Evolutionary conservation across 2,797 vertebrate species (phyloP).

Genomic region (Sternotherus odoratus): DNA sequence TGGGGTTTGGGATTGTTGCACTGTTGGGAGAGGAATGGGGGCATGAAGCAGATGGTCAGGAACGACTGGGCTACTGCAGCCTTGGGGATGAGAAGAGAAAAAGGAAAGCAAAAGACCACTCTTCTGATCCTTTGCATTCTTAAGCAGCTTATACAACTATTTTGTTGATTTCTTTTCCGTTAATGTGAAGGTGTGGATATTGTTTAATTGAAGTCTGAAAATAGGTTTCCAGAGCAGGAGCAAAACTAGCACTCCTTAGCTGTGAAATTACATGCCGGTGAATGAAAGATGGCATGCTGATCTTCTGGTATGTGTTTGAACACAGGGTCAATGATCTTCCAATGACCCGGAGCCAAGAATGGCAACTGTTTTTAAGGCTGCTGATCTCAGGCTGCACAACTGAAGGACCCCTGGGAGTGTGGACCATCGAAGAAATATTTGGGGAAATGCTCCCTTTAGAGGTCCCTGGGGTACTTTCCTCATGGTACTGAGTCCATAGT

Average conservation of each 20-base stretch:
- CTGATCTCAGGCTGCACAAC: not conserved
- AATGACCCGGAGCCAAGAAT: not conserved
- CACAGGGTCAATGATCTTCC: not conserved
- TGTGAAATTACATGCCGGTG: not conserved
- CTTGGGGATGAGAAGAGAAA: not conserved
- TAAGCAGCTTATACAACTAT: not conserved
- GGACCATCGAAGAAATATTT: not conserved
- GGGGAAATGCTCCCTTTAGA: not conserved
- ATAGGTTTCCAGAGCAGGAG: not conserved
- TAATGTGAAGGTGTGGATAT: not conserved
- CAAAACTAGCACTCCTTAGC: not conserved
- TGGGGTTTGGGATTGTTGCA: not conserved
- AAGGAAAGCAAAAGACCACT: accelerated
- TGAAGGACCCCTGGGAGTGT: not conserved
- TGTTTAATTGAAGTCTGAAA: not conserved
- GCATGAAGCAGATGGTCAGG: not conserved
- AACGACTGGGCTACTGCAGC: not conserved
- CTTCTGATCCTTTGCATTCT: not conserved
- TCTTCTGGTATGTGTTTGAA: not conserved
- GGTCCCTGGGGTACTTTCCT: not conserved
- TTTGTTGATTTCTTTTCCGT: not conserved
- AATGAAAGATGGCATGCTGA: not conserved
- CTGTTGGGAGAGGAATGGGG: not conserved
- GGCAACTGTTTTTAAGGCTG: not conserved
- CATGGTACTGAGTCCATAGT: not conserved